Percentiles rank a stretch among this genome's conserved stretches.
Evolutionary conservation across 2,888 invertebrate genomes (phyloP).

Genomic region (Chalcosyrphus nemorum): DNA sequence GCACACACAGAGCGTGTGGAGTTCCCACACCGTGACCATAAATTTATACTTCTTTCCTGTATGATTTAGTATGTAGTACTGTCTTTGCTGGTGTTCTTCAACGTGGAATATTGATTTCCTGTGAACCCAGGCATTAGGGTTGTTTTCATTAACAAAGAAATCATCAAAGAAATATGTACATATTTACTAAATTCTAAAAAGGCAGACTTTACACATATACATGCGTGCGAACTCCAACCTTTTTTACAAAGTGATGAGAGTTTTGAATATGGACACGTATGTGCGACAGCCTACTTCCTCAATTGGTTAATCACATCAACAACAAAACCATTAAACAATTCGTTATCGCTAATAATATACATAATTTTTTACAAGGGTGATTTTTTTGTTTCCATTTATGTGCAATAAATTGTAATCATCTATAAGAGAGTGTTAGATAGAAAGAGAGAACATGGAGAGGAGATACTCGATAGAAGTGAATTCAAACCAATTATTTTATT

Average conservation of each 20-base stretch:
- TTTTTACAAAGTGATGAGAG: background rate
- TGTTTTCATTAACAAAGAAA: slow-evolving; percentile 5
- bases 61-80: background rate
- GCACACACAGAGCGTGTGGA: background rate
- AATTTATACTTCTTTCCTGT: background rate
- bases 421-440: background rate
- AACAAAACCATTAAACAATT: slow-evolving; percentile 44
- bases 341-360: slow-evolving; percentile 39
- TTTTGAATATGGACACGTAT: background rate
- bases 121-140: background rate
- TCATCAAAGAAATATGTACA: background rate
- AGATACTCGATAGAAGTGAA: slow-evolving; percentile 39
- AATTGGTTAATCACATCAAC: slow-evolving; percentile 42
- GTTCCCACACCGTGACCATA: background rate
- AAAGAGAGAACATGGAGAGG: background rate
- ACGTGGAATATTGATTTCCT: slow-evolving; percentile 37
- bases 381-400: background rate
- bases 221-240: slow-evolving; percentile 8
- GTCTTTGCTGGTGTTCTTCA: background rate
- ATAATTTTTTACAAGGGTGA: slow-evolving; percentile 17
- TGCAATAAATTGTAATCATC: slow-evolving; percentile 47
- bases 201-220: background rate
- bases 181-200: background rate
- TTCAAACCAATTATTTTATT: slow-evolving; percentile 58
- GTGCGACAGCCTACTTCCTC: background rate